Conservation (phyloP, 2,888 invertebrate species). For the Agrilus mali region DNA sequence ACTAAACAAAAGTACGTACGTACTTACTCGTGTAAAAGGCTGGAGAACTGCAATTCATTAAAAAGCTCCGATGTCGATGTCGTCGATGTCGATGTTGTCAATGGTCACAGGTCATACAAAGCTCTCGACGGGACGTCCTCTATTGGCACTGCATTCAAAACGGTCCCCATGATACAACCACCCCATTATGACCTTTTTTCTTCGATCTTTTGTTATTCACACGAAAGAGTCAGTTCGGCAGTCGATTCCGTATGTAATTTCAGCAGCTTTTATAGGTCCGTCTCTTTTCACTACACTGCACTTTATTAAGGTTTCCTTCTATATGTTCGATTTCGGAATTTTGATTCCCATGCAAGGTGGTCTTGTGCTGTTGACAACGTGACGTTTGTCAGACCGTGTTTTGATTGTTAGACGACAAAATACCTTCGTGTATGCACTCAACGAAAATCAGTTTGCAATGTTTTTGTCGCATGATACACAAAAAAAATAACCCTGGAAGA, state of each 20-base stretch:
- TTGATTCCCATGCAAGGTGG: conserved; percentile 30
- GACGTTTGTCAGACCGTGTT: conserved; percentile 18
- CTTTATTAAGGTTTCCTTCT: neutral
- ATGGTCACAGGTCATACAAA: conserved; percentile 27
- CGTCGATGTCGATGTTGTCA: conserved; percentile 32
- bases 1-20: conserved; percentile 12
- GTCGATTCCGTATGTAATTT: conserved; percentile 2
- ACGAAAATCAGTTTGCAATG: conserved; percentile 1
- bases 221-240: conserved; percentile 5
- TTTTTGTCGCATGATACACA: no score
- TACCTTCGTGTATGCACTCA: no score
- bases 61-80: conserved; percentile 23
- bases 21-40: conserved; percentile 10
- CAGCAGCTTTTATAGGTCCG: conserved; percentile 3
- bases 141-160: conserved; percentile 26
- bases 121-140: conserved; percentile 24
- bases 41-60: conserved; percentile 11
- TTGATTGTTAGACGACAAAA: conserved; percentile 1
- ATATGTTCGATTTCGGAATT: conserved; percentile 15
- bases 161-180: conserved; percentile 25
- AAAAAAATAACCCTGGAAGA: no score
- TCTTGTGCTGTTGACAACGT: conserved; percentile 20
- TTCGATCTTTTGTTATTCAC: conserved; percentile 18
- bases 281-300: conserved; percentile 6
- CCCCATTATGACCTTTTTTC: conserved; percentile 27